These are phyloP conservation scores for Percina caprodes DNA, from an alignment of 2,113 vertebrate species.

Conservation along the genomic window DNA sequence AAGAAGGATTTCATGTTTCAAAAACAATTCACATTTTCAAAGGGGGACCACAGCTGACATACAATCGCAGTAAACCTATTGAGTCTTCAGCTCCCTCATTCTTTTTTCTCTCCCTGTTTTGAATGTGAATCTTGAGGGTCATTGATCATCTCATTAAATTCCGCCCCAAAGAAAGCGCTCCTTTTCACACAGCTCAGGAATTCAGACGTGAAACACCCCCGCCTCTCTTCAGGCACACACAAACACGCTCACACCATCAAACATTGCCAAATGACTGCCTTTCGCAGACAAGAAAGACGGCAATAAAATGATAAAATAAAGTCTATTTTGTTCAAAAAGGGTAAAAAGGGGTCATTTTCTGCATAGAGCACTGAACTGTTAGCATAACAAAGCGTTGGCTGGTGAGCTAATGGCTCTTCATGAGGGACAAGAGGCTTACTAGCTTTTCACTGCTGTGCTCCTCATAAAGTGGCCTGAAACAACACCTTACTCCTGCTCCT, in stretches of 20 bases:
- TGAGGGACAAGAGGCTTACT: constrained; percentile 67
- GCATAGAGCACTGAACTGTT: constrained; percentile 70
- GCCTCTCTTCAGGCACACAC: constrained; percentile 70
- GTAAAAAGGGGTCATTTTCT: constrained; percentile 76
- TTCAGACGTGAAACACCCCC: constrained; percentile 72
- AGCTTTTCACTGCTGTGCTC: constrained; percentile 67
- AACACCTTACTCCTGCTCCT: constrained; percentile 61
- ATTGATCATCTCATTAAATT: constrained; percentile 85
- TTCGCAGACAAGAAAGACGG: constrained; percentile 73
- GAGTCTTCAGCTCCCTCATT: constrained; percentile 73
- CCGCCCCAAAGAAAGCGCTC: constrained; percentile 76
- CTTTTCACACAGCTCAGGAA: constrained; percentile 83
- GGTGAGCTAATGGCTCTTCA: constrained; percentile 76
- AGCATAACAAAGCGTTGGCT: constrained; percentile 79
- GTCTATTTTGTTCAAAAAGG: constrained; percentile 79
- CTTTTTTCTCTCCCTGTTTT: constrained; percentile 71
- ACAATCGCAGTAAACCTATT: constrained; percentile 78
- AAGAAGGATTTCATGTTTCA: constrained; percentile 80
- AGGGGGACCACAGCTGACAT: constrained; percentile 75
- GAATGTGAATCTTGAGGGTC: constrained; percentile 83
- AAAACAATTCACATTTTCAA: constrained; percentile 81
- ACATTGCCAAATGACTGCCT: constrained; percentile 78
- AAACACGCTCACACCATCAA: constrained; percentile 77
- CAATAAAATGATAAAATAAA: constrained; percentile 81
- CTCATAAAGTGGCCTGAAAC: constrained; percentile 66